Base-by-base conservation (phyloP, 2,888 invertebrate genomes). In the Oconnorella tubifera region DNA sequence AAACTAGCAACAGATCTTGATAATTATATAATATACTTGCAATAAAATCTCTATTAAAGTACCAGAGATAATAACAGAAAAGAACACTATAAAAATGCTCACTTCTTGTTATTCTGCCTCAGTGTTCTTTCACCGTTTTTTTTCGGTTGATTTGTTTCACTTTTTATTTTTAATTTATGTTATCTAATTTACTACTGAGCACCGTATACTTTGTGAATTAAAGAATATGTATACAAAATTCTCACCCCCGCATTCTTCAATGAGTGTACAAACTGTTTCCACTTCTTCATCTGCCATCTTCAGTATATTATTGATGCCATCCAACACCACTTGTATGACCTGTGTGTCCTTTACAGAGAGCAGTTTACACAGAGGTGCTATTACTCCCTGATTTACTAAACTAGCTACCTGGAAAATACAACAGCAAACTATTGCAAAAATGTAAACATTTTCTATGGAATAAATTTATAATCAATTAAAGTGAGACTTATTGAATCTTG, bases 271-370 rank as follows among this genome's bases (percentile, higher is more conserved):
- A 27, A 72, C 65, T n/a, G 61, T 40, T 29, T 70, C 70, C 1
- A 64, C 63, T 6, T 69, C 70, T 23, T 72, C 68, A n/a, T 88
- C 86, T 50, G 91, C 92, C 88, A 94, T 89, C 86, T 96, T 96
- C 76, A 99, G 87, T 88, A 99, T 97, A 84, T 99, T 99, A 83
- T 92, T 91, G 72, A 99, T 89, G 51, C 97, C 99, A 81, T 99
- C 98, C 67, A 82, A 73, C 10, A 82, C 82, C 10, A 82, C 82
- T 72, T 83, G 82, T 3, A 85, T 80, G 33, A 85, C 84, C 86
- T 98, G 97, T 50, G 92, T 88, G 83, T 99, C 99, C 84, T 95
- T 94, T 84, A 96, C 96, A 73, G 88, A 87, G 58, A 99, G 86
- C 74, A 99, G 86, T 79, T 91, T 90, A 84, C 99, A 99, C 86